Base-by-base conservation (phyloP, 2,113 vertebrate genomes). In the Pongo pygmaeus region DNA sequence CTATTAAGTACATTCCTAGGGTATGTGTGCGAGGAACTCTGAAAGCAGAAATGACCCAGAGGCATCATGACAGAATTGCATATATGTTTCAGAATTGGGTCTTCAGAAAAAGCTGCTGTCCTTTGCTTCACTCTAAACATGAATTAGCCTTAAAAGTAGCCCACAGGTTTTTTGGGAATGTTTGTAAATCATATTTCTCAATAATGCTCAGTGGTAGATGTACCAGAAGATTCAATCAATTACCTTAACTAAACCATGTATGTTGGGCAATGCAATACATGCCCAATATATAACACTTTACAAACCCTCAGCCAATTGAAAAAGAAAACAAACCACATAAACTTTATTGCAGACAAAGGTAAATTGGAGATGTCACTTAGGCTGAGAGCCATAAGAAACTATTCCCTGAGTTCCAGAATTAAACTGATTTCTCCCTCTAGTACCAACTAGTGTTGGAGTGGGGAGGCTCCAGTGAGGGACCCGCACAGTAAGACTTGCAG, bases 391-490 rank as follows among this genome's bases (percentile, higher is more conserved):
- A n/a, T 67, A 59, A 52, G 23, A 43, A 40, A 90, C 0, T 6
- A 7, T 17, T 59, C 16, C 27, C 22, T 14, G 59, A n/a, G 40
- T 84, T 59, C 57, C 35, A 94, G 78, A 48, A 20, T 64, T n/a
- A 46, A 32, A 18, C 6, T 64, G 57, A 30, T 4, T 20, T 48
- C 46, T 8, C 25, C 23, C 11, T 16, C 27, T 1, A 30, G 48
- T 40, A 55, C 18, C 14, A 22, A 20, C 7, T 46, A 88, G 5
- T 1, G 23, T 0, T 32, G 8, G 7, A 7, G 6, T 38, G 25
- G 11, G 10, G 20, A n/a, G 67, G 23, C 1, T 40, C 20, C 69
- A 8, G 3, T 3, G 4, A 6, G 8, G 1, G 14, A 14, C 46
- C 11, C 81, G 8, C 4, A 38, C 22, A 30, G 8, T 55, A 38